Evolutionary conservation across 2,113 vertebrate species (phyloP), one percentile per base, ranked within the genome.

Genomic region (Egretta garzetta): DNA sequence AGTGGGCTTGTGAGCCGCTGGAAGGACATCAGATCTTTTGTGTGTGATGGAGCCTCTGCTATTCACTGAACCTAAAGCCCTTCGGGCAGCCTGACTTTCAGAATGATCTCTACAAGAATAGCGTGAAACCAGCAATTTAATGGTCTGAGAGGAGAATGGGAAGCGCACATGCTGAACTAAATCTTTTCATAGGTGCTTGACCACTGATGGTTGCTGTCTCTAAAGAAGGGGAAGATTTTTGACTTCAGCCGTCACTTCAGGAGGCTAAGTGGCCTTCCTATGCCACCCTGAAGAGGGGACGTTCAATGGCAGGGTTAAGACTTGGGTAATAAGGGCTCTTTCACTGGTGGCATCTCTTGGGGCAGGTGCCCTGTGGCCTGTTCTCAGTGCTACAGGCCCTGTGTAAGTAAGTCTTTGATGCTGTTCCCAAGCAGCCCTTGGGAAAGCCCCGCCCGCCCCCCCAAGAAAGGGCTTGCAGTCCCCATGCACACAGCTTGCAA

Each of bases 111-210:
- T 55, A 74, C 80, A 93, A 91, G 83, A 67, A 30, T 35, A 82
- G 84, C 30, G 14, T 96, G 93, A 93, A 93, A 96, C 59, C 56
- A 82, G 64, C 10, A 0, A 64, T 91, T 91, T 91, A 93, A 91
- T 95, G 91, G 87, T 87, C 93, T 74, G 80, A 89, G 84, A 43
- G 93, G 80, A 87, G 86, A 96, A 39, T 95, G 67, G 68, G 66
- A 84, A 84, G 68, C 8, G 27, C 75, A 56, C 22, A 18, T 17
- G 47, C 86, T 89, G 88, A 80, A 86, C 80, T 8, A 58, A 89
- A 41, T 30, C 72, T 93, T 95, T 94, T 71, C 93, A 24, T 62
- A 91, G 89, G 72, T 92, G 47, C 74, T 28, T 79, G 76, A 77
- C 15, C 33, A 13, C 60, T 52, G n/a, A 2, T 47, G n/a, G 20